A percentile compares a stretch with the other conserved stretches of the same genome.
These are phyloP conservation scores for Cepaea nemoralis DNA, from an alignment of 1,140 invertebrate genomes.

Conservation along the genomic window DNA sequence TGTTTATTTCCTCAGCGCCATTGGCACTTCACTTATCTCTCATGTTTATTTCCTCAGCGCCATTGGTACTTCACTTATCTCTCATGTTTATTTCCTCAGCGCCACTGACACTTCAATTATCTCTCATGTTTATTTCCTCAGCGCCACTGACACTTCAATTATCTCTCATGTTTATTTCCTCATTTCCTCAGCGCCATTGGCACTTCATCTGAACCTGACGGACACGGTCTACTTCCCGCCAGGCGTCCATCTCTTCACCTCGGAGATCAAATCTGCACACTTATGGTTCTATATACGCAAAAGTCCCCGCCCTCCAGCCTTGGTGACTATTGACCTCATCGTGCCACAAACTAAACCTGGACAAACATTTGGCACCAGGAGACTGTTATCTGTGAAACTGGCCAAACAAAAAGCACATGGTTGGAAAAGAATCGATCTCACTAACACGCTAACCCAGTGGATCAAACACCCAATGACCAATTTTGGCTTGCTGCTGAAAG, in stretches of 20 bases:
- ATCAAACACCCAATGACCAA: conserved; percentile 68
- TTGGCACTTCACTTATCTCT: too few relatives aligned
- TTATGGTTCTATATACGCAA: conserved; percentile 47
- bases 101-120: too few relatives aligned
- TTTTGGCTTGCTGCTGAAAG: conserved; percentile 74
- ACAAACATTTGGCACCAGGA: conserved; percentile 15
- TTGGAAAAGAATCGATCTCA: conserved; percentile 90
- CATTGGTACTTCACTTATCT: too few relatives aligned
- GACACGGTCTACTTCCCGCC: conserved; percentile 39
- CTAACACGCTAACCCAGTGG: conserved; percentile 76
- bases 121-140: too few relatives aligned
- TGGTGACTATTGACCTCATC: conserved; percentile 4
- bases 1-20: too few relatives aligned
- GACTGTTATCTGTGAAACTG: conserved; percentile 36
- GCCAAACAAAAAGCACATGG: conserved; percentile 36
- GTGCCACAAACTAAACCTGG: conserved; percentile 9
- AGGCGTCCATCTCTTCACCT: conserved; percentile 26
- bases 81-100: too few relatives aligned
- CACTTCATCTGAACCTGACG: conserved; percentile 15
- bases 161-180: too few relatives aligned
- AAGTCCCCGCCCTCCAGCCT: neutral
- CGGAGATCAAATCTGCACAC: conserved; percentile 37
- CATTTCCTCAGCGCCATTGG: neutral
- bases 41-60: too few relatives aligned
- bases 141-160: too few relatives aligned